Conservation (phyloP, 2,113 vertebrate genomes). For the Actinemys pallida region DNA sequence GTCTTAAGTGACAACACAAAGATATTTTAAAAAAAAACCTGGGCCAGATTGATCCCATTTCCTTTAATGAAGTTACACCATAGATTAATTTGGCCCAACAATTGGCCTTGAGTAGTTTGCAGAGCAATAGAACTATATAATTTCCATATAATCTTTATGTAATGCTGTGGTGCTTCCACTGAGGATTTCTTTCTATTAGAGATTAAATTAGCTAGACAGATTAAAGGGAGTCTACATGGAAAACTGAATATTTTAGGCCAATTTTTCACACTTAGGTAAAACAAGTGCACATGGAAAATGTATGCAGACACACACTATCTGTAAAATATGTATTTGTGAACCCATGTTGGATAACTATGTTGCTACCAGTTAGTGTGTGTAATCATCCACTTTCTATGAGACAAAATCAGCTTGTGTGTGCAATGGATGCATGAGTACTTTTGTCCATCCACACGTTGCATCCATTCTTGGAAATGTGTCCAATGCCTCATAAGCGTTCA, state of each 20-base stretch:
- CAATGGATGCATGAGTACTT: neutral
- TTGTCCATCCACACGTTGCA: fast-evolving
- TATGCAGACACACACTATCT: neutral
- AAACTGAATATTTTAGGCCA: neutral
- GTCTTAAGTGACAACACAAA: conserved; percentile 22
- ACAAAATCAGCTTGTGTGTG: neutral
- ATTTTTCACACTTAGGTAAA: neutral
- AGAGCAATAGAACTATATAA: neutral
- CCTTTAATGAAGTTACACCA: neutral
- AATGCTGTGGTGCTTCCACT: neutral
- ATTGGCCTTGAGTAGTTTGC: neutral
- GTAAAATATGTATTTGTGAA: neutral
- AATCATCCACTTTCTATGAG: neutral
- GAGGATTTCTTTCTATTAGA: conserved; percentile 15
- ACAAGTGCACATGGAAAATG: neutral
- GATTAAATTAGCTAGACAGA: neutral
- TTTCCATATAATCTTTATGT: neutral
- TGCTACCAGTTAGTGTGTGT: neutral
- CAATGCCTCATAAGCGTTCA: neutral
- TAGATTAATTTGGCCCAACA: neutral
- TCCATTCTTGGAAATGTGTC: neutral
- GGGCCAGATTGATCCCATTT: neutral
- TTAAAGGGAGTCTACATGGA: neutral
- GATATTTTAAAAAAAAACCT: neutral
- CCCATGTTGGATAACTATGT: neutral